These are phyloP conservation scores for Geodia barretti DNA, from an alignment of 37 sponge, comb jelly and placozoan genomes.

Conservation along the genomic window DNA sequence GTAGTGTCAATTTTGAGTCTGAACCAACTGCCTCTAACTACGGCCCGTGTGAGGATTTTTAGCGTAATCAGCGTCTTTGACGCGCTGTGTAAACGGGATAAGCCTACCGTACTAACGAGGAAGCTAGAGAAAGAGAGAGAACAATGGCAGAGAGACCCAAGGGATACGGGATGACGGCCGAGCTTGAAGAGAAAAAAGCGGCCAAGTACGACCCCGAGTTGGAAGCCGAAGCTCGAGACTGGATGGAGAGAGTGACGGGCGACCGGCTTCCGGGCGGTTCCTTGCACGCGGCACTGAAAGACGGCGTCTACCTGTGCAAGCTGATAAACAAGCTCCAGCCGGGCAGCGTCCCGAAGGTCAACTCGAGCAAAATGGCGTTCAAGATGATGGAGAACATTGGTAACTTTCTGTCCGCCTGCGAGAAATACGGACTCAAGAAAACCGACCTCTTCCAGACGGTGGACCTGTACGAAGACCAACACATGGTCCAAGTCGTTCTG, in stretches of 20 bases:
- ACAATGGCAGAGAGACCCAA: constrained; percentile 79
- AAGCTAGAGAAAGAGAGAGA: no score
- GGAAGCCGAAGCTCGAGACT: constrained; percentile 66
- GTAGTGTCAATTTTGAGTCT: no score
- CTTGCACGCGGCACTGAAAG: constrained; percentile 57
- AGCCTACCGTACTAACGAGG: no score
- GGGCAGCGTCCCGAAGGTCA: constrained; percentile 78
- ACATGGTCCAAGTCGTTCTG: constrained; percentile 82
- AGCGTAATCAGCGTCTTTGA: no score
- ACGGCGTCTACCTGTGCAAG: constrained; percentile 85
- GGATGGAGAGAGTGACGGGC: constrained; percentile 80
- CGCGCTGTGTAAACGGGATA: no score
- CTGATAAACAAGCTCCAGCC: constrained; percentile 77
- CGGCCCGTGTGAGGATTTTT: no score
- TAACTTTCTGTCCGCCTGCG: constrained; percentile 68
- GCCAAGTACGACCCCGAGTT: constrained; percentile 68
- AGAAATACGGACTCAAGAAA: constrained; percentile 71
- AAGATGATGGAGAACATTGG: constrained; percentile 99
- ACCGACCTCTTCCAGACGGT: constrained; percentile 94
- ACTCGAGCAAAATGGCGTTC: constrained; percentile 86
- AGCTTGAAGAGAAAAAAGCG: constrained; percentile 65
- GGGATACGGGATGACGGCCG: constrained; percentile 84
- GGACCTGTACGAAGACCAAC: constrained; percentile 87
- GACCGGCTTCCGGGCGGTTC: no score
- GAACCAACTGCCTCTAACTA: no score